Evolutionary conservation across 2,113 vertebrate species (phyloP).

Genomic region (Eurypyga helias): DNA sequence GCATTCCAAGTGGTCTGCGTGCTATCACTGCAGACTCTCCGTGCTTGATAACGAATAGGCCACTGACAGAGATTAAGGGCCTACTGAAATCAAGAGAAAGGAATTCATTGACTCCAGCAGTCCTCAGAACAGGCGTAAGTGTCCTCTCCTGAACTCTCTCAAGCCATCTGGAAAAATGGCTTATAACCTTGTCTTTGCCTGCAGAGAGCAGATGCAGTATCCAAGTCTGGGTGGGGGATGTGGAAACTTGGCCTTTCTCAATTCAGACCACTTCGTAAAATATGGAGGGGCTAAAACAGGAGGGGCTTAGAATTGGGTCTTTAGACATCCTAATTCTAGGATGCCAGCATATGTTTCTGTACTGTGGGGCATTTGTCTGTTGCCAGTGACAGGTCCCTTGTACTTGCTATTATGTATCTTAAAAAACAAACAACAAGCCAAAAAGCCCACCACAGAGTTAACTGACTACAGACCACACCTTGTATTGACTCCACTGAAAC

Average conservation of each 20-base stretch:
- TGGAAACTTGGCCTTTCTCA: not conserved
- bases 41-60: not conserved
- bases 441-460: not conserved
- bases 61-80: not conserved
- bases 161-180: constrained; percentile 11
- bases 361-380: not conserved
- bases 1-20: not conserved
- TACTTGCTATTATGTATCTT: not conserved
- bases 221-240: not conserved
- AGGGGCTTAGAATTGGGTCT: not conserved
- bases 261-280: not conserved
- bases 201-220: not conserved
- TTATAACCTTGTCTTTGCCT: not conserved
- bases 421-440: not conserved
- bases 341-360: not conserved
- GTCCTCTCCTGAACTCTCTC: constrained; percentile 28
- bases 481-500: not conserved
- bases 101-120: constrained; percentile 16
- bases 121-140: not conserved
- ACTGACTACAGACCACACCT: not conserved
- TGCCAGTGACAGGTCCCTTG: not conserved
- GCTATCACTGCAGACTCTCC: not conserved
- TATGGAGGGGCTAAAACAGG: not conserved
- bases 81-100: not conserved
- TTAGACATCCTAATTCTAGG: not conserved